Conservation (phyloP, 2,113 vertebrate genomes). For the Echinops telfairi region DNA sequence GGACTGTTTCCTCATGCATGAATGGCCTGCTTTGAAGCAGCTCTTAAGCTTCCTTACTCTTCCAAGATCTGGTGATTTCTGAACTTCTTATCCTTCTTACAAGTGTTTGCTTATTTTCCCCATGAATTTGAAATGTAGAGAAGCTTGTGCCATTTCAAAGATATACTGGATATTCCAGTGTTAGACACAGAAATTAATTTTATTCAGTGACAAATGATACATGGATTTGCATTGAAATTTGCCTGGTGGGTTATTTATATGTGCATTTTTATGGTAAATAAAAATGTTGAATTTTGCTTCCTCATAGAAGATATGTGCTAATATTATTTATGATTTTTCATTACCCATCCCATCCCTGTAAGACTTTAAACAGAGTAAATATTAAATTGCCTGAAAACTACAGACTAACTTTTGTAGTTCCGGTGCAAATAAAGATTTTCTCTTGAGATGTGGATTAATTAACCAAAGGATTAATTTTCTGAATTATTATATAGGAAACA, state of each 20-base stretch:
- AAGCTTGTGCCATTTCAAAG: constrained; percentile 70
- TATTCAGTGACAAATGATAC: constrained; percentile 76
- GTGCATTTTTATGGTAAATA: constrained; percentile 74
- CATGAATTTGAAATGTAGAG: constrained; percentile 71
- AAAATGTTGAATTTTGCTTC: constrained; percentile 75
- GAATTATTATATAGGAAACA: not conserved
- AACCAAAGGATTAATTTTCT: constrained; percentile 32
- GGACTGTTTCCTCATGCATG: not conserved
- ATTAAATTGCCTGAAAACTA: constrained; percentile 55
- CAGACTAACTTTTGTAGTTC: constrained; percentile 51
- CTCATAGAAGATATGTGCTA: constrained; percentile 58
- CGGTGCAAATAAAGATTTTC: constrained; percentile 16
- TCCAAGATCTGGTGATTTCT: constrained; percentile 48
- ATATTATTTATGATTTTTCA: constrained; percentile 71
- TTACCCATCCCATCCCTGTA: constrained; percentile 34
- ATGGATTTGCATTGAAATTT: constrained; percentile 74
- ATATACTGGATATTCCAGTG: constrained; percentile 64
- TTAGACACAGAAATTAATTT: constrained; percentile 76
- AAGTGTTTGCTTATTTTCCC: constrained; percentile 49
- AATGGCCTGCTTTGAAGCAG: constrained; percentile 16
- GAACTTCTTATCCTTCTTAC: constrained; percentile 49
- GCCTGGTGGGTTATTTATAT: constrained; percentile 78
- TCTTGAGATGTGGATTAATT: not conserved
- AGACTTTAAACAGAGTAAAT: constrained; percentile 60
- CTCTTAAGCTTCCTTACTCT: constrained; percentile 29